A percentile compares a stretch with the other conserved stretches of the same genome.
Evolutionary conservation across 2,797 vertebrate genomes (phyloP).

Genomic region (Semaprochilodus insignis): DNA sequence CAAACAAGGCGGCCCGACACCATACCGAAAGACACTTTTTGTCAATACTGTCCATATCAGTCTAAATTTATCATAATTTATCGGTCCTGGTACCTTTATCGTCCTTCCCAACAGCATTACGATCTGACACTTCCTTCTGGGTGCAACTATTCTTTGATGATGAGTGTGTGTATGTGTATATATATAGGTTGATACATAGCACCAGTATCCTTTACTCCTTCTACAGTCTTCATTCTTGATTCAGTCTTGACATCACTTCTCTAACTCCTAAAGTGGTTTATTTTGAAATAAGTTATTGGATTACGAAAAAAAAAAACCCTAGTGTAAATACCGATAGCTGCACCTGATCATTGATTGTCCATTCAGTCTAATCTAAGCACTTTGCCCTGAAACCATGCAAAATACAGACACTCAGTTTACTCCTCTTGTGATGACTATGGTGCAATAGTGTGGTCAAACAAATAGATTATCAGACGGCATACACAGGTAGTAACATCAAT

Average conservation of each 20-base stretch:
- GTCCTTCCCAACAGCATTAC: too few relatives aligned
- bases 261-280: background rate
- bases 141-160: too few relatives aligned
- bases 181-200: background rate
- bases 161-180: too few relatives aligned
- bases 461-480: background rate
- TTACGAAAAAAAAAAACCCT: background rate
- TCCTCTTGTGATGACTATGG: background rate
- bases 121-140: too few relatives aligned
- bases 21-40: too few relatives aligned
- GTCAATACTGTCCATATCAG: too few relatives aligned
- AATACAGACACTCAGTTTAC: background rate
- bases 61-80: too few relatives aligned
- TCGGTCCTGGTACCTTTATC: too few relatives aligned
- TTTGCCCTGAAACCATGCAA: constrained; percentile 5
- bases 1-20: too few relatives aligned
- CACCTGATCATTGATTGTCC: constrained; percentile 8
- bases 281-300: background rate
- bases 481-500: background rate
- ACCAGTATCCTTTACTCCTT: background rate
- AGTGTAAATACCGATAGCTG: background rate
- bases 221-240: background rate
- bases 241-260: background rate
- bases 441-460: background rate
- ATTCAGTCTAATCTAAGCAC: constrained; percentile 14